These are phyloP conservation scores for Pollimyrus isidori DNA, from an alignment of 2,113 vertebrate genomes.

Conservation along the genomic window DNA sequence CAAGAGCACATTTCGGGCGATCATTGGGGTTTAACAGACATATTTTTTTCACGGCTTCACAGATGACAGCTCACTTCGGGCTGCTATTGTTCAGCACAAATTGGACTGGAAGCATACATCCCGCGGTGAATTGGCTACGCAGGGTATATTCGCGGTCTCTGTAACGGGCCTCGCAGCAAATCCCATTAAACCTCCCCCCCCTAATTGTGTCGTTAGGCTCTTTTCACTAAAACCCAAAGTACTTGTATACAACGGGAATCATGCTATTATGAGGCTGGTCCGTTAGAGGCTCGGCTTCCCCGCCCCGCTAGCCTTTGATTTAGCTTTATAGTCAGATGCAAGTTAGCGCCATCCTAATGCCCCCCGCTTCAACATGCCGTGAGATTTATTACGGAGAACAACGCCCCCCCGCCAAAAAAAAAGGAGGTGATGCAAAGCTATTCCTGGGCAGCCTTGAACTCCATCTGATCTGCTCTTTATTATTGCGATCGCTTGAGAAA, in stretches of 20 bases:
- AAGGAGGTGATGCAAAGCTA: conserved; percentile 37
- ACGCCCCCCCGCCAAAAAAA: conserved; percentile 32
- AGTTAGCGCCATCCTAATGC: conserved; percentile 33
- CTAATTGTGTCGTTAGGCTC: conserved; percentile 41
- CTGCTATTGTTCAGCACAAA: conserved; percentile 30
- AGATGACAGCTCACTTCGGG: conserved; percentile 31
- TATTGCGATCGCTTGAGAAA: conserved; percentile 45
- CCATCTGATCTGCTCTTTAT: conserved; percentile 53
- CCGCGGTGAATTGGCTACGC: conserved; percentile 34
- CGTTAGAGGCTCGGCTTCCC: conserved; percentile 14
- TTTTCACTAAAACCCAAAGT: conserved; percentile 46
- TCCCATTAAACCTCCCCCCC: conserved; percentile 43
- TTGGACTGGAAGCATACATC: conserved; percentile 34
- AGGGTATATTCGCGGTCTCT: conserved; percentile 30
- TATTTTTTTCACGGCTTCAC: conserved; percentile 20
- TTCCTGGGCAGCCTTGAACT: conserved; percentile 50
- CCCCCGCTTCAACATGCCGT: conserved; percentile 14
- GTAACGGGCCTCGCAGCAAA: conserved; percentile 34
- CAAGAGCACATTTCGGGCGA: conserved; percentile 19
- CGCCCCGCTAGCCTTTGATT: conserved; percentile 24
- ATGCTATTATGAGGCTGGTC: conserved; percentile 9
- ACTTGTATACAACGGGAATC: conserved; percentile 47
- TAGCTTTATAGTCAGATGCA: conserved; percentile 20
- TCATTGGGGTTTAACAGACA: conserved; percentile 23
- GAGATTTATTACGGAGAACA: conserved; percentile 45